phyloP scores from a whole-genome alignment of 2,113 vertebrate species.

The Nerophis lumbriciformis region DNA sequence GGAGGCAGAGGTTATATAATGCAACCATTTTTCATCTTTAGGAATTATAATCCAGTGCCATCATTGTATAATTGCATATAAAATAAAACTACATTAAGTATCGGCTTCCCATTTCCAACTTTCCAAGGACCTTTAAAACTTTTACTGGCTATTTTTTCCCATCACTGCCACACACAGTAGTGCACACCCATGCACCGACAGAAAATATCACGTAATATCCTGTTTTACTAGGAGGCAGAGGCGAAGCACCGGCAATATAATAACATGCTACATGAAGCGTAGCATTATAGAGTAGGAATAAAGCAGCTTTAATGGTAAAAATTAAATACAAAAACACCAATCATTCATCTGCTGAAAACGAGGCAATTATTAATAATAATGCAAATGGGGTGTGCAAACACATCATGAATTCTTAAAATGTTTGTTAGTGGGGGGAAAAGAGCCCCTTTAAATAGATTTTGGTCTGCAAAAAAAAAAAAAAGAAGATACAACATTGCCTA shows the following conservation, averaged over 20 bases:
- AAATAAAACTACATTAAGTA: conserved; percentile 63
- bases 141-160: conserved; percentile 56
- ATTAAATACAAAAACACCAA: conserved; percentile 71
- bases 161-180: conserved; percentile 55
- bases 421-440: conserved; percentile 47
- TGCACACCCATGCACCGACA: conserved; percentile 70
- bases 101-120: conserved; percentile 69
- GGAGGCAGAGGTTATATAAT: conserved; percentile 38
- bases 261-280: conserved; percentile 74
- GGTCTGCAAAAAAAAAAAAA: conserved; percentile 30
- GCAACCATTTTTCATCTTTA: conserved; percentile 52
- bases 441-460: conserved; percentile 45
- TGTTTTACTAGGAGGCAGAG: conserved; percentile 71
- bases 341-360: conserved; percentile 74
- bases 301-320: conserved; percentile 70
- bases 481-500: conserved; percentile 22
- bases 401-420: conserved; percentile 47
- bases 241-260: conserved; percentile 72
- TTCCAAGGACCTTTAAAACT: conserved; percentile 62
- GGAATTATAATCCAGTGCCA: conserved; percentile 60
- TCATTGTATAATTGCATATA: conserved; percentile 68
- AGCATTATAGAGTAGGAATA: conserved; percentile 73
- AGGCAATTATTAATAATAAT: conserved; percentile 75
- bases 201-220: conserved; percentile 77
- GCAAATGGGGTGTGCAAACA: conserved; percentile 67